Evolutionary conservation across 1,140 invertebrate genomes (phyloP), one percentile per base, ranked within the genome.

Genomic region (Drosophila kurseongensis): DNA sequence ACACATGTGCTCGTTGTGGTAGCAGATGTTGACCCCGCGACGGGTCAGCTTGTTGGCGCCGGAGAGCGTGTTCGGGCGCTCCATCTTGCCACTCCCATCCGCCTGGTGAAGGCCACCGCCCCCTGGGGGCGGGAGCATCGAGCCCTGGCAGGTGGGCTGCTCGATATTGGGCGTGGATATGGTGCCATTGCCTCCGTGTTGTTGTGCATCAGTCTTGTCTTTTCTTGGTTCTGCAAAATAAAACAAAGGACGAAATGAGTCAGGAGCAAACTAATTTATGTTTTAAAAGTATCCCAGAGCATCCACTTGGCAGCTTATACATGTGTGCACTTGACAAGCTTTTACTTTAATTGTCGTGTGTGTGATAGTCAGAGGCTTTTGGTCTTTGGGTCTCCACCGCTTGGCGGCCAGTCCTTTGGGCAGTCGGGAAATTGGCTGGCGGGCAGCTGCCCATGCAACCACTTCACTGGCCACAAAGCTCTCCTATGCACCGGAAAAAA

Each of bases 191-290:
- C 91, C 86, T 93, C 93, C 91, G 90, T 93, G 93, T 93, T 94
- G 95, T 84, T 89, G 85, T 94, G 95, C 95, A 94, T 97, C 96
- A 95, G 95, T 95, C 95, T 97, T 97, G 93, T 97, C 96, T 95
- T 97, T 97, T 94, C 96, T 96, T 95, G 96, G 96, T 94, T 97
- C 96, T 97, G 95, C 67, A 78, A 76, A 27, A 55, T 2, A 60
- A 47, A 54, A 23, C 27, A 38, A 38, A 12, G 56, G 7, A 84
- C 14, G 62, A 83, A 78, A 66, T 51, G 52, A 83, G 50, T 55
- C 18, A 60, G 55, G 51, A 47, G 45, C 44, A 63, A 62, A 80
- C 67, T 86, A 88, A 88, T 88, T 86, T 76, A 78, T 68, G 38
- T 71, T 58, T 50, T 58, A 65, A 81, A 71, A 40, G 50, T 52